These are phyloP conservation scores for Stenotaenia linearis DNA, from an alignment of 2,888 invertebrate genomes.

Conservation along the genomic window DNA sequence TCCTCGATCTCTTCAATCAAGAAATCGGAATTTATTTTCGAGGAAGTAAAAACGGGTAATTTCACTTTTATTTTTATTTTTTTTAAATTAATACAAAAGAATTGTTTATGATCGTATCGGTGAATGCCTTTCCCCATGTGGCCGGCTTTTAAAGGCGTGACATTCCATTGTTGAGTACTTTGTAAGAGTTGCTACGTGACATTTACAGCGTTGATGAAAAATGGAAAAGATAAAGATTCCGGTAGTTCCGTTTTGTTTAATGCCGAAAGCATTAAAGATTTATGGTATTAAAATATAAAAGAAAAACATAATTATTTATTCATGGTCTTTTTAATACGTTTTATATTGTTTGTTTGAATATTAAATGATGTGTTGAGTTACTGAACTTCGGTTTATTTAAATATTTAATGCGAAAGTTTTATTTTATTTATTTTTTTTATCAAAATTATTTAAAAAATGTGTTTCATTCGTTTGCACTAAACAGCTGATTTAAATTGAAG, in stretches of 20 bases:
- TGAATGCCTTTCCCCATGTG: background rate
- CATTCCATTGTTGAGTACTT: background rate
- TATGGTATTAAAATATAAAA: no score
- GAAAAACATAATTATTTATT: no score
- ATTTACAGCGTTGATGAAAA: background rate
- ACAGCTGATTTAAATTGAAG: no score
- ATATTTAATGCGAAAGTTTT: no score
- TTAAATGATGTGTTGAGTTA: no score
- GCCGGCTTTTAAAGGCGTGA: conserved; percentile 15
- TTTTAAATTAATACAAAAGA: background rate
- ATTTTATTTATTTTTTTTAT: no score
- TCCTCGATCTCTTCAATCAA: background rate
- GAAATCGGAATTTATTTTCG: background rate
- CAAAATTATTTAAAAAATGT: no score
- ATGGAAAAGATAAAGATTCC: background rate
- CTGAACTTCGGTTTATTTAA: no score
- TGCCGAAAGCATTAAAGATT: no score
- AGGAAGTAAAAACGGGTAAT: background rate
- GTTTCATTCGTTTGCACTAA: no score
- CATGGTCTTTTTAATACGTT: no score
- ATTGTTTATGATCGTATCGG: background rate
- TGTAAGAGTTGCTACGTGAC: background rate
- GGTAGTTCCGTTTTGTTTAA: background rate
- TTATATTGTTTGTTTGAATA: no score
- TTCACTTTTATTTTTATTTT: background rate